phyloP scores from a whole-genome alignment of 2,113 vertebrate genomes.

The Ictalurus punctatus region DNA sequence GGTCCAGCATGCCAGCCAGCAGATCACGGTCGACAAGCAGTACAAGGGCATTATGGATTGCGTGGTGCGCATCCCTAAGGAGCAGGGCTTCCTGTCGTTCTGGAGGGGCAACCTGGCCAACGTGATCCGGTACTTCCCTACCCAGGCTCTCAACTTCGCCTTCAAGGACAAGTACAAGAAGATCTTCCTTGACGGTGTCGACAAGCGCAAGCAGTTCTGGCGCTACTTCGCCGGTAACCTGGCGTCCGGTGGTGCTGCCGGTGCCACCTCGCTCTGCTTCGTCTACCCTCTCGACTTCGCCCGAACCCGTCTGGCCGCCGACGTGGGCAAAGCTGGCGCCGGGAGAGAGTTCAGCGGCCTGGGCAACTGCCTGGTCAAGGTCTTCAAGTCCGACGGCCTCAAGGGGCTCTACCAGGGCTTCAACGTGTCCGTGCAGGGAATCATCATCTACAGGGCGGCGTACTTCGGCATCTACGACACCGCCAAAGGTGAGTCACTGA shows the following conservation, averaged over 20 bases:
- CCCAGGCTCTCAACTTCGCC: slow-evolving; percentile 89
- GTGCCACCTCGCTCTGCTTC: slow-evolving; percentile 86
- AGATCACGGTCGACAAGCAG: slow-evolving; percentile 81
- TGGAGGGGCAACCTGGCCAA: slow-evolving; percentile 92
- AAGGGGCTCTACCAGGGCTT: slow-evolving; percentile 84
- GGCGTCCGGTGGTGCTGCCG: slow-evolving; percentile 83
- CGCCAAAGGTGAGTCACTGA: slow-evolving; percentile 80
- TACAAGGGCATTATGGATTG: slow-evolving; percentile 91
- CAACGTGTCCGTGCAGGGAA: slow-evolving; percentile 90
- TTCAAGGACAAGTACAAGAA: slow-evolving; percentile 94
- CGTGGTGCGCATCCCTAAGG: slow-evolving; percentile 83
- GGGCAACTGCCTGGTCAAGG: slow-evolving; percentile 81
- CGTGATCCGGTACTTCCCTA: slow-evolving; percentile 90
- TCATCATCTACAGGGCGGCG: slow-evolving; percentile 94
- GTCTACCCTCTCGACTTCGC: slow-evolving; percentile 88
- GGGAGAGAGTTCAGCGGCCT: slow-evolving; percentile 82
- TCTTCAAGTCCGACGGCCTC: slow-evolving; percentile 79
- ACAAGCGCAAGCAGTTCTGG: slow-evolving; percentile 88
- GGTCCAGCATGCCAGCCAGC: slow-evolving; percentile 90
- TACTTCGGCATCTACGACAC: slow-evolving; percentile 96
- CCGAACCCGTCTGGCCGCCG: slow-evolving; percentile 82
- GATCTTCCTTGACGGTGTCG: slow-evolving; percentile 83
- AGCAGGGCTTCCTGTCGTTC: slow-evolving; percentile 86
- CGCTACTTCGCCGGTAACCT: slow-evolving; percentile 88
- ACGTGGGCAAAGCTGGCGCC: slow-evolving; percentile 78